A percentile compares a stretch with the other conserved stretches of the same genome.
These are phyloP conservation scores for Rhorus exstirpatorius DNA, from an alignment of 2,888 invertebrate genomes.

Conservation along the genomic window DNA sequence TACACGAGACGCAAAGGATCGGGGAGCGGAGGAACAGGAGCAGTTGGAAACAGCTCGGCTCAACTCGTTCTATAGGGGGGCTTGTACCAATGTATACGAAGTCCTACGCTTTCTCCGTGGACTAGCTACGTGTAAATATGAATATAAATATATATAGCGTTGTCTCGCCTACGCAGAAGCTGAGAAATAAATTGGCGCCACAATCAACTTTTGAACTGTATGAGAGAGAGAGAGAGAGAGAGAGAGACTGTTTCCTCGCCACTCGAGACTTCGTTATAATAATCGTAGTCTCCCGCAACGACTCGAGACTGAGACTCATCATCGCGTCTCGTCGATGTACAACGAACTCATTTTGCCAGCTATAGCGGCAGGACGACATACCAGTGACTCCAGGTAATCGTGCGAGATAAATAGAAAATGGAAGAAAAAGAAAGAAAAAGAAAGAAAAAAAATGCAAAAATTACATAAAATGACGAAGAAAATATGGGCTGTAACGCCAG, in stretches of 20 bases:
- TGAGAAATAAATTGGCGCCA: constrained; percentile 76
- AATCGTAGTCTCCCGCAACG: constrained; percentile 11
- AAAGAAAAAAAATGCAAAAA: not conserved
- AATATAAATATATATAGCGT: not conserved
- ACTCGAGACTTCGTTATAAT: constrained; percentile 76
- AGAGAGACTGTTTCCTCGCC: too few species aligned
- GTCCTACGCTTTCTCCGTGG: constrained; percentile 33
- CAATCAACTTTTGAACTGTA: constrained; percentile 79
- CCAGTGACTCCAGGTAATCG: not conserved
- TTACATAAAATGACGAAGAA: not conserved
- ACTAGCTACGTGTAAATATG: constrained; percentile 4
- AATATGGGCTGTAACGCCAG: not conserved
- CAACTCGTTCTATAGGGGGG: constrained; percentile 1
- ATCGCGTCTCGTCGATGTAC: constrained; percentile 69
- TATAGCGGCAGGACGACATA: not conserved
- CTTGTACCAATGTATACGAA: constrained; percentile 2
- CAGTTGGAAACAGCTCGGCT: constrained; percentile 32
- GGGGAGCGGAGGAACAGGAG: too few species aligned
- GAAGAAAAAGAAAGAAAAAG: not conserved
- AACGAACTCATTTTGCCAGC: constrained; percentile 73
- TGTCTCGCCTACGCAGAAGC: constrained; percentile 53
- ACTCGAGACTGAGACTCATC: constrained; percentile 68
- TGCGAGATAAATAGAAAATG: not conserved
- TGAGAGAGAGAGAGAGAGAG: constrained; percentile 11
- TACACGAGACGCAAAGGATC: too few species aligned